Evolutionary conservation across 2,113 vertebrate genomes (phyloP).

Genomic region (Lipotes vexillifer): DNA sequence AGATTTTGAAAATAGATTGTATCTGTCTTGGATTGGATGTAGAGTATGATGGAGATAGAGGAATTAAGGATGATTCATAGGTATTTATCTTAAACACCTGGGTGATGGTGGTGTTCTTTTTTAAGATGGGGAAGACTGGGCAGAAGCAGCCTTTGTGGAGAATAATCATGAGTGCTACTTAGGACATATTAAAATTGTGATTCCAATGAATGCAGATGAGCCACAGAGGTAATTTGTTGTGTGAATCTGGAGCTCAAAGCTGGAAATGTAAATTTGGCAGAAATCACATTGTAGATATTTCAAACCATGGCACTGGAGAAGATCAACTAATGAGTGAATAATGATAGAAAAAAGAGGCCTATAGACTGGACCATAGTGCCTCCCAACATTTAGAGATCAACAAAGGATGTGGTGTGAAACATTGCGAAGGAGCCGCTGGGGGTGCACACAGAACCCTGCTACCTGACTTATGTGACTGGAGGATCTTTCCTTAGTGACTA

Average conservation of each 20-base stretch:
- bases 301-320: not conserved
- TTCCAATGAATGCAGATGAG: no score
- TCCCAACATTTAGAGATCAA: no score
- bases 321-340: not conserved
- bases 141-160: not conserved
- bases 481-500: not conserved
- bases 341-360: not conserved
- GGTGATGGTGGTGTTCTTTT: not conserved
- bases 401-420: fast-evolving
- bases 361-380: fast-evolving
- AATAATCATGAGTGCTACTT: not conserved
- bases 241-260: not conserved
- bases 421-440: fast-evolving
- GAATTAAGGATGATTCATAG: not conserved
- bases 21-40: not conserved
- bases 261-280: not conserved
- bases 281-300: not conserved
- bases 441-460: fast-evolving
- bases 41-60: not conserved
- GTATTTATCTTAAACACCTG: not conserved
- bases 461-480: fast-evolving
- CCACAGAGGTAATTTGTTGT: not conserved
- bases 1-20: not conserved
- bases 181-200: not conserved
- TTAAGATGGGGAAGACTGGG: not conserved